Evolutionary conservation across 2,888 invertebrate genomes (phyloP).

Genomic region (Drosophila infuscata): DNA sequence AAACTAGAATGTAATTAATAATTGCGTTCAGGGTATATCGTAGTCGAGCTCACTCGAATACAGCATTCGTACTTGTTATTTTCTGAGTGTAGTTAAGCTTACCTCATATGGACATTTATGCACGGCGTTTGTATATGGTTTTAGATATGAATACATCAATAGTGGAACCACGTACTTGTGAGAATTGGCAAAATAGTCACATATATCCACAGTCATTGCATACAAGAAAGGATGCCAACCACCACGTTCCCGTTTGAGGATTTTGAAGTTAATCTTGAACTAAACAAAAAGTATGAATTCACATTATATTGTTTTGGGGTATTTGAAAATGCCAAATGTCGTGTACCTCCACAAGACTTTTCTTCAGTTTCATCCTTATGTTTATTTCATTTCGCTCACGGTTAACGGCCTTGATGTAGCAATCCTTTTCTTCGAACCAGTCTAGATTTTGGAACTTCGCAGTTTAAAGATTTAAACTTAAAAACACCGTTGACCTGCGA

Average conservation of each 20-base stretch:
- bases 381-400: neutral
- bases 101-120: neutral
- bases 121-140: neutral
- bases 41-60: too few species aligned
- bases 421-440: neutral
- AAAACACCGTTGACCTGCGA: neutral
- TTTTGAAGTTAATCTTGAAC: neutral
- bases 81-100: neutral
- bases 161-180: neutral
- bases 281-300: neutral
- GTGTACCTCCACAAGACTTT: neutral
- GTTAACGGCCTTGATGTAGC: neutral
- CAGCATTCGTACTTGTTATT: too few species aligned
- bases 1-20: too few species aligned
- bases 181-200: neutral
- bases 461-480: neutral
- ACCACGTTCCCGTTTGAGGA: neutral
- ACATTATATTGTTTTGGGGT: too few species aligned
- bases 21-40: too few species aligned
- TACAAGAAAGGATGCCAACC: neutral
- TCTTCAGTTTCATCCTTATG: accelerated
- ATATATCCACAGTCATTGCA: too few species aligned
- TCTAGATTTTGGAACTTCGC: neutral
- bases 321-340: neutral
- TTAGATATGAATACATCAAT: neutral